Percentiles rank a stretch among this genome's conserved stretches.
phyloP scores from a whole-genome alignment of 2,113 vertebrate genomes.

The Trachemys scripta region DNA sequence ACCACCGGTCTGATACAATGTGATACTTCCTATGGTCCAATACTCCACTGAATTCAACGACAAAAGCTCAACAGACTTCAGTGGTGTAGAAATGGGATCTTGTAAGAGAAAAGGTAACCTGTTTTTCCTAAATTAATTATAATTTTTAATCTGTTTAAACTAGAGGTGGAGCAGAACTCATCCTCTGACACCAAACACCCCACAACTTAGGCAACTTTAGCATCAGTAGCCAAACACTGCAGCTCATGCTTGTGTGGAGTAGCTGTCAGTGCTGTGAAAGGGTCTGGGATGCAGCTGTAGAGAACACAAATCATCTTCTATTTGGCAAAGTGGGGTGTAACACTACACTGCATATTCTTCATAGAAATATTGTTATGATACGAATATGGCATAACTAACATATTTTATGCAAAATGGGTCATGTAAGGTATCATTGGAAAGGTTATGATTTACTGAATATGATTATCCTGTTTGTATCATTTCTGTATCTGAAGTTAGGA shows the following conservation, averaged over 20 bases:
- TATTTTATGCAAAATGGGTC: too few species aligned
- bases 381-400: too few species aligned
- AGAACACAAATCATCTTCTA: background rate
- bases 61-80: background rate
- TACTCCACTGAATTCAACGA: background rate
- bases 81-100: background rate
- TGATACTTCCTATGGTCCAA: background rate
- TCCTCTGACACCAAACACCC: fast-evolving
- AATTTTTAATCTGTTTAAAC: background rate
- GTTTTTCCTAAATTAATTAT: background rate
- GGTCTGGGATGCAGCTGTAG: fast-evolving
- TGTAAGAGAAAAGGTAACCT: background rate
- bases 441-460: too few species aligned
- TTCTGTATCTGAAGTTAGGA: too few species aligned
- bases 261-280: background rate
- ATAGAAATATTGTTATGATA: too few species aligned
- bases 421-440: too few species aligned
- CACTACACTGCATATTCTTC: too few species aligned
- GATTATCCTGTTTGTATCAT: too few species aligned
- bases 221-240: background rate
- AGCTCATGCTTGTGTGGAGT: background rate
- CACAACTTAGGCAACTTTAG: background rate
- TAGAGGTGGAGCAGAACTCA: background rate
- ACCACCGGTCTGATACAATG: background rate
- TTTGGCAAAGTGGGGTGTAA: background rate